Conservation (phyloP, 2,113 vertebrate species). For the Crotalus helleri region DNA sequence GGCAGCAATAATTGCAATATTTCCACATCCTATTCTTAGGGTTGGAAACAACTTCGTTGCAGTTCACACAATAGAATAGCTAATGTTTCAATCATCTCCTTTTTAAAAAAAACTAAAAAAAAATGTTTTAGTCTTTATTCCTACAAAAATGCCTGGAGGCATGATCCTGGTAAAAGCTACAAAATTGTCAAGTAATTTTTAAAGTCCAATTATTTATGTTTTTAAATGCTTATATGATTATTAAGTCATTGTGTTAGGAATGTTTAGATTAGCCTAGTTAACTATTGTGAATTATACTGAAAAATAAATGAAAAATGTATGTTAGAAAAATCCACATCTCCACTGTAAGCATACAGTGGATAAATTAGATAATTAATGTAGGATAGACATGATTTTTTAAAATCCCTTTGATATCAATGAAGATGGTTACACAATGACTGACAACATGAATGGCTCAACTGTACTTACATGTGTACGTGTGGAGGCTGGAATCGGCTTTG, state of each 20-base stretch:
- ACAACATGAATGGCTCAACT: accelerated
- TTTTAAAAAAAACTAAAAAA: not conserved
- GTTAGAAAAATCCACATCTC: not conserved
- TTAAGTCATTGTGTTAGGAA: not conserved
- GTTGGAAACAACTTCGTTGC: not conserved
- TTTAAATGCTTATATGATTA: not conserved
- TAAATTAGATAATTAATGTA: not conserved
- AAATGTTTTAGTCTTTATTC: not conserved
- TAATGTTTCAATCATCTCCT: accelerated
- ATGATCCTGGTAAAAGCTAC: not conserved
- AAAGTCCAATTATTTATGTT: not conserved
- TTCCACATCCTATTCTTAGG: not conserved
- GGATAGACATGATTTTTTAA: not conserved
- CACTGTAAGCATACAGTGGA: not conserved
- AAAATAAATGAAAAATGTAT: not conserved
- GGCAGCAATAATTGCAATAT: not conserved
- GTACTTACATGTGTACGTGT: conserved; percentile 96
- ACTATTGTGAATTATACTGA: not conserved
- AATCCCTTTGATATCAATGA: not conserved
- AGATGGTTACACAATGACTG: not conserved
- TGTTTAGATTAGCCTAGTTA: not conserved
- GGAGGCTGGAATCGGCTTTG: conserved; percentile 99
- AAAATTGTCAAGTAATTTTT: not conserved
- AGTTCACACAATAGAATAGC: accelerated
- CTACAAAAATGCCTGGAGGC: not conserved